These are phyloP conservation scores for Cantharis rustica DNA, from an alignment of 2,888 invertebrate species.

Conservation along the genomic window DNA sequence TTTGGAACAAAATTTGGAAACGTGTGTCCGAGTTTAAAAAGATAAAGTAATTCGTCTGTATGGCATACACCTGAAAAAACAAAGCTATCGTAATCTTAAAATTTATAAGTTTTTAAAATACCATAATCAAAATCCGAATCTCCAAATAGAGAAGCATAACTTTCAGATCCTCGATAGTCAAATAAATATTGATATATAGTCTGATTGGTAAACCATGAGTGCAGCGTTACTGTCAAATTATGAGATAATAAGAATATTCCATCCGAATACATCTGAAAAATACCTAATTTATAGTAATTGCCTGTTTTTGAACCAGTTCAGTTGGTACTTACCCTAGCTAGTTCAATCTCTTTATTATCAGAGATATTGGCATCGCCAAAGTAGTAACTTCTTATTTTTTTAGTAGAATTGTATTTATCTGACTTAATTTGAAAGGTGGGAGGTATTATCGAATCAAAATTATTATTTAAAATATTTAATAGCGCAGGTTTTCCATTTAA, in stretches of 20 bases:
- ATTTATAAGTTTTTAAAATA: slow-evolving; percentile 39
- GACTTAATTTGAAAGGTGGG: slow-evolving; percentile 52
- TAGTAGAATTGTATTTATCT: slow-evolving; percentile 40
- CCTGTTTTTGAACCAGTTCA: no score
- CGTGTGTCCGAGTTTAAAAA: neutral
- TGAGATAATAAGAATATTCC: neutral
- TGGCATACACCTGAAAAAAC: slow-evolving; percentile 7
- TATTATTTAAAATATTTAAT: slow-evolving; percentile 51
- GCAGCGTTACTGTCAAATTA: neutral
- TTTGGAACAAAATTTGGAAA: slow-evolving; percentile 15
- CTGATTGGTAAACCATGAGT: slow-evolving; percentile 33
- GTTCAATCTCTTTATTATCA: slow-evolving; percentile 44
- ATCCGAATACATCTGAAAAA: slow-evolving; percentile 4
- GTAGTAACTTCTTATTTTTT: slow-evolving; percentile 57
- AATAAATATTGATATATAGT: slow-evolving; percentile 72
- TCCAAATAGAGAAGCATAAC: slow-evolving; percentile 73
- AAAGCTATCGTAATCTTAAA: neutral
- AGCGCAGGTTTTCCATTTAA: slow-evolving; percentile 43
- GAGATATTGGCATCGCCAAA: slow-evolving; percentile 52
- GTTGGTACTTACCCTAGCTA: slow-evolving; percentile 55
- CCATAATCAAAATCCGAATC: slow-evolving; percentile 67
- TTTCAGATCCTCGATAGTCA: slow-evolving; percentile 67
- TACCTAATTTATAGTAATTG: neutral
- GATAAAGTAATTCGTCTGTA: slow-evolving; percentile 11
- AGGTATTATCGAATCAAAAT: slow-evolving; percentile 55